Conservation (phyloP, 2,888 invertebrate species). For the Furcula furcula region DNA sequence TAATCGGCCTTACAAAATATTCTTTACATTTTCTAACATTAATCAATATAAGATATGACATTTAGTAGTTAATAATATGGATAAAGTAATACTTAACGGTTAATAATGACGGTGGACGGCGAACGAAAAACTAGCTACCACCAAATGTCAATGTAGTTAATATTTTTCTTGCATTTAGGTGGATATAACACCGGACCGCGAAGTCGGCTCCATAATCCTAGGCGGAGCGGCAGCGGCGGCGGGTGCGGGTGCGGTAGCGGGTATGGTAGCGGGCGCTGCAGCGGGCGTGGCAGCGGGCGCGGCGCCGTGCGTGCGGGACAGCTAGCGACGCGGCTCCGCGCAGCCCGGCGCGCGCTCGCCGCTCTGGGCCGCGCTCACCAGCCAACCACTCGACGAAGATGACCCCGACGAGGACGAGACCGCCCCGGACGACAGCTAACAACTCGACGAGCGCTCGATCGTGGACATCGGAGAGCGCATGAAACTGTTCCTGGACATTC, state of each 20-base stretch:
- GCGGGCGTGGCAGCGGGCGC: conserved; percentile 66
- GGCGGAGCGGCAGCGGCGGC: conserved; percentile 48
- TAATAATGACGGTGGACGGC: too few species aligned
- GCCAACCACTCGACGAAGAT: conserved; percentile 80
- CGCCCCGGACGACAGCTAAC: conserved; percentile 76
- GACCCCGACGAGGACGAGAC: conserved; percentile 48
- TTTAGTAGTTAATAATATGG: too few species aligned
- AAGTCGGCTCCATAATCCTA: conserved; percentile 69
- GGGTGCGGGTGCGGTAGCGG: conserved; percentile 67
- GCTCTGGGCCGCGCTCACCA: conserved; percentile 91
- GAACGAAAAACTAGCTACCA: too few species aligned
- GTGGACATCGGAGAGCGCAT: conserved; percentile 79
- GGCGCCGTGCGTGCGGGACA: conserved; percentile 74
- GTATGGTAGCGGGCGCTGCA: conserved; percentile 55
- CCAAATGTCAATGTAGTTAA: background rate
- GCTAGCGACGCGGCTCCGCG: conserved; percentile 79
- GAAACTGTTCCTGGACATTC: conserved; percentile 82
- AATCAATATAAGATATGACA: too few species aligned
- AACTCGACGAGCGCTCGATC: conserved; percentile 78
- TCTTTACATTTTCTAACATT: too few species aligned
- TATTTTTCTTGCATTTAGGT: conserved; percentile 44
- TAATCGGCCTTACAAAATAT: too few species aligned
- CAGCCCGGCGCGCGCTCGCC: conserved; percentile 83
- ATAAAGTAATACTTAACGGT: too few species aligned
- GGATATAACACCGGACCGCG: conserved; percentile 76